Evolutionary conservation across 2,113 vertebrate species (phyloP), one percentile per base, ranked within the genome.

Genomic region (Serilophus lunatus): DNA sequence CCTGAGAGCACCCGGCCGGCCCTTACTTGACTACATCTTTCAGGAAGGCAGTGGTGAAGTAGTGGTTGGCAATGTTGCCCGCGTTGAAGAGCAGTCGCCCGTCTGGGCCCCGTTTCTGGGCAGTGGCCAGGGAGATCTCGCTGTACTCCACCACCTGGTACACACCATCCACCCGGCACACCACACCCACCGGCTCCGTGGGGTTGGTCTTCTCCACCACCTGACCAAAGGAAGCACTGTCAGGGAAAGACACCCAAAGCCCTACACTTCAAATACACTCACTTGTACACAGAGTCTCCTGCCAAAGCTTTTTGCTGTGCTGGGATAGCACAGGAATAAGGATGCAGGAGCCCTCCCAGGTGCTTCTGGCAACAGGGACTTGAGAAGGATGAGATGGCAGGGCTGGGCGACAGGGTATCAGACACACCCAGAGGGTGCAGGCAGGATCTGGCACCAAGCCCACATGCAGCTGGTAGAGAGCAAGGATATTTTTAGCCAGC

Each of bases 111-210:
- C 99, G 98, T 56, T 97, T 98, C 87, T 99, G 98, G 3, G 99
- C 99, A 0, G 99, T 99, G 24, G 97, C 97, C 94, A 99, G 89
- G 54, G 99, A 99, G 96, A 99, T 99, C 97, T 99, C 99, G 2
- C 99, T 99, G 96, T 99, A 99, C 79, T 99, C 99, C 77, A 99
- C 99, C 95, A 99, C 99, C 96, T 99, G 99, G 96, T 99, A 99
- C 13, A 76, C 97, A 0, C 99, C 99, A 4, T 99, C 98, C 88
- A 99, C 99, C 35, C 98, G 98, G 95, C 99, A 99, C 64, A 99
- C 99, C 86, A 99, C 99, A 0, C 99, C 99, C 1, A 99, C 99
- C 0, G 99, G 98, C 95, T 99, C 99, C 0, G 99, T 99, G 2
- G 99, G 99, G 75, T 99, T 99, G 51, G 98, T 99, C 96, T 99